phyloP scores from a whole-genome alignment of 2,888 invertebrate genomes.

The Iphiclides podalirius region DNA sequence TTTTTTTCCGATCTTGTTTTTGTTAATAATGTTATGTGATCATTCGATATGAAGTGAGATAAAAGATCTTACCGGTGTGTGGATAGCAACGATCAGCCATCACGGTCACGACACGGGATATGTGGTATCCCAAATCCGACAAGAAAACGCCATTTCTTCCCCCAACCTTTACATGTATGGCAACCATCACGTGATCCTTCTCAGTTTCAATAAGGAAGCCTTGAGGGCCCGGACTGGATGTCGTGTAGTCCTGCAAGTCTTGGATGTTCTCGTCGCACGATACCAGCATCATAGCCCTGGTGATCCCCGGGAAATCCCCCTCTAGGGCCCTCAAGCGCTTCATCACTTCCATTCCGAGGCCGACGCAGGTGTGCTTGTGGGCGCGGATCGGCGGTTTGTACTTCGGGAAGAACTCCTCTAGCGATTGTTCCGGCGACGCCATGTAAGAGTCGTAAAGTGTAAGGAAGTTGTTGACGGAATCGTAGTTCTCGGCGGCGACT shows the following conservation, averaged over 20 bases:
- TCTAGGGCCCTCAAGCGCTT: constrained; percentile 82
- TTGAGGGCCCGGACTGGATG: constrained; percentile 81
- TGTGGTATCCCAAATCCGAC: constrained; percentile 94
- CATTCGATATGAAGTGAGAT: too few species aligned
- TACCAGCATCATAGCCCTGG: constrained; percentile 85
- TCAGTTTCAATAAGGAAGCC: constrained; percentile 84
- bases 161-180: constrained; percentile 86
- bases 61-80: constrained; percentile 85
- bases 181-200: constrained; percentile 93
- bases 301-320: constrained; percentile 84
- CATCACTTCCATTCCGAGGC: constrained; percentile 91
- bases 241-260: constrained; percentile 81
- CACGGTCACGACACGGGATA: constrained; percentile 91
- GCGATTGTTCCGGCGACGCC: constrained; percentile 83
- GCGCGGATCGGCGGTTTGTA: constrained; percentile 92
- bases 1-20: too few species aligned
- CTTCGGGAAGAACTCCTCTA: constrained; percentile 88
- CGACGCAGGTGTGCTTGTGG: constrained; percentile 93
- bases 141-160: constrained; percentile 89
- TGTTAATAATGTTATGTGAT: too few species aligned
- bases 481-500: constrained; percentile 92
- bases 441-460: constrained; percentile 83
- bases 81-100: constrained; percentile 93
- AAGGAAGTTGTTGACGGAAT: constrained; percentile 93
- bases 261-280: constrained; percentile 94